Evolutionary conservation across 1,140 invertebrate genomes (phyloP), one percentile per base, ranked within the genome.

Genomic region (Heliconius melpomene): DNA sequence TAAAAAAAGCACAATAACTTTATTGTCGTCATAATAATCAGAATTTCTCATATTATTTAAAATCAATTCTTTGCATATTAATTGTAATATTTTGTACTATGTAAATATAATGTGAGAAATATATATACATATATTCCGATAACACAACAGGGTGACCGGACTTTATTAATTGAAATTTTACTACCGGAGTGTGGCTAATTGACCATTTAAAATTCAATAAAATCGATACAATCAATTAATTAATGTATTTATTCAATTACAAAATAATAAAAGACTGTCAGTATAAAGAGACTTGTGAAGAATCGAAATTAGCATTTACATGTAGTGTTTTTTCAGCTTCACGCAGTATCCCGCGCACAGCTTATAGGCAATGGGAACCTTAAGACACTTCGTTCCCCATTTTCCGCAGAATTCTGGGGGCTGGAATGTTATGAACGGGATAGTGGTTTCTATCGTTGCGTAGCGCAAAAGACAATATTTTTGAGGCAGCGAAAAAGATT

Each of bases 151-250:
- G 60, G 60, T 66, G 60, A 66, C 23, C 23, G 60, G 23, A 29
- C 60, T 23, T 1, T 29, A 29, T 29, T n/a, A 66, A 66, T 66
- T 66, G 23, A 66, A 66, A 16, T 66, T 66, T 66, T 66, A 66
- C 29, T 66, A 26, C 60, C 26, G 13, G 60, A 66, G 60, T 26
- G 23, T 66, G 60, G 23, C 60, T 66, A 66, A 66, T 66, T 66
- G 60, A 66, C 23, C 60, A 66, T 66, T 66, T 66, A 66, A 66
- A 66, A 66, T 66, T 29, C 60, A 29, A 66, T 66, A 66, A 66
- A 66, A 66, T 66, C 60, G 60, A 66, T 23, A 8, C 60, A 66
- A 66, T 66, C 60, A 66, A 66, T 66, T 57, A 57, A 57, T 57
- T 66, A 26, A 66, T 66, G 23, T 66, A 66, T 26, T 66, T 66